These are phyloP conservation scores for Caenorhabditis sp. DNA, from an alignment of 2,888 invertebrate species.

Conservation along the genomic window DNA sequence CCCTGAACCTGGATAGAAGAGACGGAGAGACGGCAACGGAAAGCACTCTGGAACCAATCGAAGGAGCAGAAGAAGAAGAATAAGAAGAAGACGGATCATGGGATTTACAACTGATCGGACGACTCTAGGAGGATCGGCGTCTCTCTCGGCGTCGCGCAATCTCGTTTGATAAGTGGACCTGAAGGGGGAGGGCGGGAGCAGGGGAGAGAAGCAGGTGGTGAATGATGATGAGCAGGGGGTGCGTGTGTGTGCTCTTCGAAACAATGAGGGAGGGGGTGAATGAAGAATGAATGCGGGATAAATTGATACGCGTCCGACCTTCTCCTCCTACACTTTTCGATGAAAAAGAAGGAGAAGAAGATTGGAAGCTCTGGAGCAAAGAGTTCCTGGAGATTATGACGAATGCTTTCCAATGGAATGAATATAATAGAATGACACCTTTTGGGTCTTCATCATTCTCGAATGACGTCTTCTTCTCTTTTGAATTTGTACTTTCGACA, in stretches of 20 bases:
- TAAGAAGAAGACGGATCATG: conserved; percentile 48
- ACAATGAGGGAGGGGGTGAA: conserved; percentile 24
- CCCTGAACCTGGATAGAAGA: conserved; percentile 21
- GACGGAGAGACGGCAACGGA: conserved; percentile 19
- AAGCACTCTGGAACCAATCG: conserved; percentile 22
- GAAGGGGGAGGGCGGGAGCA: conserved; percentile 23
- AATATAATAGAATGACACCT: no score
- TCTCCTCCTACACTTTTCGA: conserved; percentile 19
- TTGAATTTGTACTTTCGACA: conserved; percentile 20
- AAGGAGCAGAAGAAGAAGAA: no score
- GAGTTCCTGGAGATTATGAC: conserved; percentile 11
- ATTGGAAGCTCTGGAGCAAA: no score
- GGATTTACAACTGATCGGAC: conserved; percentile 56
- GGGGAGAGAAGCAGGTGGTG: conserved; percentile 48
- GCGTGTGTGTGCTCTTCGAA: conserved; percentile 21
- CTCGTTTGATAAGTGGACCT: conserved; percentile 43
- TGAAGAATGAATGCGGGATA: conserved; percentile 9
- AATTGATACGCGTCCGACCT: conserved; percentile 40
- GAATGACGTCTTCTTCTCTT: conserved; percentile 24
- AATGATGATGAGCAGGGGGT: conserved; percentile 20
- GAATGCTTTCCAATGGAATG: not conserved
- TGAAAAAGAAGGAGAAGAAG: no score
- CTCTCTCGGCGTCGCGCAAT: conserved; percentile 12
- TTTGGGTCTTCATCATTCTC: no score
- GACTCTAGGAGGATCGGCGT: conserved; percentile 35